A percentile compares a stretch with the other conserved stretches of the same genome.
phyloP scores from a whole-genome alignment of 2,113 vertebrate genomes.

The Sus scrofa region T2T-Sscrofa CM000814.6:104129501-104130000 shows the following conservation, averaged over 20 bases:
- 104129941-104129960: not conserved
- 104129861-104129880: not conserved
- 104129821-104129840: not conserved
- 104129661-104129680: not conserved
- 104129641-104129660: not conserved
- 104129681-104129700: not conserved
- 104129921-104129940: not conserved
- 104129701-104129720: not conserved
- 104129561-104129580: not conserved
- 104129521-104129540: not conserved
- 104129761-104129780: not conserved
- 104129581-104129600: not conserved
- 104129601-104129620: not conserved
- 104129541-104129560: not conserved
- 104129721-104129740: not conserved
- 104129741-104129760: not conserved
- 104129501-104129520: no score
- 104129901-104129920: not conserved
- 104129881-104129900: not conserved
- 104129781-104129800: not conserved
- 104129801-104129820: not conserved
- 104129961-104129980: not conserved
- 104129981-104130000: not conserved
- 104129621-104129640: not conserved
- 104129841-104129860: not conserved